A percentile compares a stretch with the other conserved stretches of the same genome.
phyloP scores from a whole-genome alignment of 2,888 invertebrate species.

The Acanthosepion esculentum region DNA sequence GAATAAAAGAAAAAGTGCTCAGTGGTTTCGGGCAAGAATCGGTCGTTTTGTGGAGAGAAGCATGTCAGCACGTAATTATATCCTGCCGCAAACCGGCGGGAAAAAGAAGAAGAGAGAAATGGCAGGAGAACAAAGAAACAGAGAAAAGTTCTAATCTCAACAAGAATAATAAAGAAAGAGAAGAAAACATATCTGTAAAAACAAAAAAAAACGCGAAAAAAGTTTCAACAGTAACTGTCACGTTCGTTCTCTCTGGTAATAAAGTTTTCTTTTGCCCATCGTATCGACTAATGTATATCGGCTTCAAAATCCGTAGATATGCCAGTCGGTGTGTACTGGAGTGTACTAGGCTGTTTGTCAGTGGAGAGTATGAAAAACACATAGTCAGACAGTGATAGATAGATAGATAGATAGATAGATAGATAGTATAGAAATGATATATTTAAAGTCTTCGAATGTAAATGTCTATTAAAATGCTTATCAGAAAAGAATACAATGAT shows the following conservation, averaged over 20 bases:
- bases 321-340: background rate
- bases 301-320: background rate
- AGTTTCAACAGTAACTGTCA: background rate
- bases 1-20: background rate
- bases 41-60: background rate
- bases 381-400: background rate
- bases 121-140: background rate
- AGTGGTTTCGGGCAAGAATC: constrained; percentile 20
- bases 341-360: background rate
- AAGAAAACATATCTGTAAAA: background rate
- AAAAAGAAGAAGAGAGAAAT: background rate
- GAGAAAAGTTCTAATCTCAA: background rate
- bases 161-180: background rate
- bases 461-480: no score
- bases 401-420: background rate
- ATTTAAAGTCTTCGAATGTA: no score
- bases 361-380: background rate
- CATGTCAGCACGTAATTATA: background rate
- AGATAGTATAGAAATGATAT: background rate
- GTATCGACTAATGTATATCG: background rate
- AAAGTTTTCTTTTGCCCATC: background rate
- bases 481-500: no score
- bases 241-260: background rate
- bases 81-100: background rate
- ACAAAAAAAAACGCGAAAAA: background rate